phyloP scores from a whole-genome alignment of 2,888 invertebrate genomes.

The Leucozona laternaria region DNA sequence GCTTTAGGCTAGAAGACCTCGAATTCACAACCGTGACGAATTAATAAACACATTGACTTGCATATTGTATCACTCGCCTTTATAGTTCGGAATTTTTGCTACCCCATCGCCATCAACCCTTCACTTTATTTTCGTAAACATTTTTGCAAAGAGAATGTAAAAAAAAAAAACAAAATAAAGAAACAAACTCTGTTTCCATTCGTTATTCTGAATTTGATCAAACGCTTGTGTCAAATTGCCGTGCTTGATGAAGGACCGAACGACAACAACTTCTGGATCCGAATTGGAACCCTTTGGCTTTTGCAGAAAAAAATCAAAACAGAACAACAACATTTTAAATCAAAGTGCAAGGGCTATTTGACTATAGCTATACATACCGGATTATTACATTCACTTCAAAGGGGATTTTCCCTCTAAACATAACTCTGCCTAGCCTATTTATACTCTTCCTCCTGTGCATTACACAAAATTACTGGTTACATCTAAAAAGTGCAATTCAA shows the following conservation, averaged over 20 bases:
- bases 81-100: not conserved
- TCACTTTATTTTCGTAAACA: not conserved
- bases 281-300: slow-evolving; percentile 37
- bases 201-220: slow-evolving; percentile 49
- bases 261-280: slow-evolving; percentile 4
- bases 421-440: not conserved
- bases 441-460: not conserved
- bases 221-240: slow-evolving; percentile 59
- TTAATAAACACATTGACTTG: slow-evolving; percentile 73
- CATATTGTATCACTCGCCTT: slow-evolving; percentile 35
- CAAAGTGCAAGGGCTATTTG: slow-evolving; percentile 52
- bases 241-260: slow-evolving; percentile 34
- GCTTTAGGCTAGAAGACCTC: slow-evolving; percentile 33
- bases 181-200: slow-evolving; percentile 44
- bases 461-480: slow-evolving; percentile 70
- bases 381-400: slow-evolving; percentile 47
- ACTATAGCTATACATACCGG: not conserved
- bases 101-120: slow-evolving; percentile 34
- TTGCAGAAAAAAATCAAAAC: not conserved
- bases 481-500: slow-evolving; percentile 74
- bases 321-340: slow-evolving; percentile 27
- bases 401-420: slow-evolving; percentile 33
- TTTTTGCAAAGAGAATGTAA: slow-evolving; percentile 1
- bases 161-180: too few species aligned
- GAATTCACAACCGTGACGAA: slow-evolving; percentile 71